Conservation (phyloP, 2,888 invertebrate genomes). For the Iselma pallidipennis region DNA sequence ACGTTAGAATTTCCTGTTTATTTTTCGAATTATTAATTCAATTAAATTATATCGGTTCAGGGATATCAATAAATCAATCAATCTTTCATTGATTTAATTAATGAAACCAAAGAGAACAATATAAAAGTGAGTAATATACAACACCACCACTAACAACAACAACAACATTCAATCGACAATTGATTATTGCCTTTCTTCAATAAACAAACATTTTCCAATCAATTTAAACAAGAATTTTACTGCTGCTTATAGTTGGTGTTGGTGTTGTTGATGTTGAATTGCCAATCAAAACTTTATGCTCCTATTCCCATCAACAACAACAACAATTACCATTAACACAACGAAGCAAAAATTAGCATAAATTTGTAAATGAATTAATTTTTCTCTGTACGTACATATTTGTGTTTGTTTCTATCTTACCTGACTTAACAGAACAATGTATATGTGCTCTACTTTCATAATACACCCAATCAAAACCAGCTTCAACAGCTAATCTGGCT, state of each 20-base stretch:
- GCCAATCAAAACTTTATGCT: background rate
- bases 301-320: background rate
- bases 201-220: background rate
- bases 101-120: background rate
- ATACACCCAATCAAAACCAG: slow-evolving; percentile 98
- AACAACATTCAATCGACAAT: background rate
- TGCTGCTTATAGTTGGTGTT: background rate
- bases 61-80: too few species aligned
- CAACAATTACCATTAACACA: background rate
- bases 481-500: slow-evolving; percentile 92
- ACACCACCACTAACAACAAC: background rate
- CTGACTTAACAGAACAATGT: slow-evolving; percentile 97
- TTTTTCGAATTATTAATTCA: too few species aligned
- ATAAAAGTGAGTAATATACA: too few species aligned
- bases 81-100: background rate
- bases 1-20: too few species aligned
- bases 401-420: slow-evolving; percentile 60
- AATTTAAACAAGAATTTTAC: background rate
- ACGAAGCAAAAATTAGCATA: background rate
- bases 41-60: too few species aligned
- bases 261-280: background rate
- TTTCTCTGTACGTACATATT: background rate
- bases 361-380: background rate
- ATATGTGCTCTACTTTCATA: slow-evolving; percentile 94
- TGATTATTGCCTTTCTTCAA: background rate